phyloP scores from a whole-genome alignment of 64 coral and sea anemone species.

The Catalaphyllia jardinei region DNA sequence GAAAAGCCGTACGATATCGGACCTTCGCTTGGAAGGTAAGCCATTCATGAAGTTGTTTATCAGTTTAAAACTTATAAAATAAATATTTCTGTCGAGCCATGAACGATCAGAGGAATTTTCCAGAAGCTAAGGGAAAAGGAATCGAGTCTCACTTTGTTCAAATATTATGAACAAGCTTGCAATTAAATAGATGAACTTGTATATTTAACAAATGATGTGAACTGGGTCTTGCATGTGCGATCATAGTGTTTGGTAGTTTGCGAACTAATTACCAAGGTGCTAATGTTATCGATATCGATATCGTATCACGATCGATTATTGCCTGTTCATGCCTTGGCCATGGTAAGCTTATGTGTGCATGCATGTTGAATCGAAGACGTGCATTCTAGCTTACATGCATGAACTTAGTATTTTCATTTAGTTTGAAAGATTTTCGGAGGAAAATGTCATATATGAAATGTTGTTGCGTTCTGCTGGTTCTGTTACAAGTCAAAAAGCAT shows the following conservation, averaged over 20 bases:
- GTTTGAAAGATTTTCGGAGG: no score
- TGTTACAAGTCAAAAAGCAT: no score
- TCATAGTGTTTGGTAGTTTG: neutral
- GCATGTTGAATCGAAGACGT: no score
- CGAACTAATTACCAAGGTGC: neutral
- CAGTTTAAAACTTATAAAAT: constrained; percentile 27
- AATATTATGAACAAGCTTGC: neutral
- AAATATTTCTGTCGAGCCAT: neutral
- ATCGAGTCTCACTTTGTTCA: neutral
- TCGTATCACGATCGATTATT: no score
- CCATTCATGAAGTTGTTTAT: neutral
- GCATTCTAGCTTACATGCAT: no score
- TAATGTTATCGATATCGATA: neutral
- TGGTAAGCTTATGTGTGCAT: no score
- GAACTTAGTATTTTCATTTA: no score
- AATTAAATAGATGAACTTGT: neutral
- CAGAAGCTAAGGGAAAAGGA: neutral
- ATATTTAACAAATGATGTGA: constrained; percentile 10
- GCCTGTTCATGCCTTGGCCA: no score
- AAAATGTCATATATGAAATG: no score
- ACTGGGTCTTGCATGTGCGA: neutral
- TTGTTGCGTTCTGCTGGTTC: no score
- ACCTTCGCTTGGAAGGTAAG: neutral
- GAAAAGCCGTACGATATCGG: neutral
- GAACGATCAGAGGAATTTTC: neutral